Evolutionary conservation across 2,888 invertebrate genomes (phyloP).

Genomic region (Eurytoma adleriae): DNA sequence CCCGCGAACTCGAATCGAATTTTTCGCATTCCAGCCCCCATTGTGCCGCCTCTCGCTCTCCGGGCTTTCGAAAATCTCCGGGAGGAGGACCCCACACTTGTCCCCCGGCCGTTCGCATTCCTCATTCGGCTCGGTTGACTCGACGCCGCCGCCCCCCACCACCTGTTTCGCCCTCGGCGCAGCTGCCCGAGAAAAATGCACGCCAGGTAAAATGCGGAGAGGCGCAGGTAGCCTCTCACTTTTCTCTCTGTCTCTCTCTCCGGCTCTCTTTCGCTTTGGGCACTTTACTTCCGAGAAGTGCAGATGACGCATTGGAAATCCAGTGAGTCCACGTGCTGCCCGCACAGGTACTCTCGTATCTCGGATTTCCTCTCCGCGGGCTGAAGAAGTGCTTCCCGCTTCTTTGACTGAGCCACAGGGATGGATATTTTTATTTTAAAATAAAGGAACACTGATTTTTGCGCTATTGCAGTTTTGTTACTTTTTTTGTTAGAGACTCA

Average conservation of each 20-base stretch:
- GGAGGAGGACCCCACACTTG: not conserved
- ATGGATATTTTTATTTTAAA: no score
- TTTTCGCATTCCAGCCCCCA: not conserved
- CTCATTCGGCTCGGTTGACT: constrained; percentile 15
- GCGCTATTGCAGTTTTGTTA: no score
- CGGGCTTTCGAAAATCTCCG: no score
- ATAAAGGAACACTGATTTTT: no score
- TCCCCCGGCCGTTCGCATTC: not conserved
- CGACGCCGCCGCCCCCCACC: constrained; percentile 3
- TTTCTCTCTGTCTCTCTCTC: not conserved
- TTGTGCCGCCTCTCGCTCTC: no score
- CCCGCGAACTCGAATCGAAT: no score
- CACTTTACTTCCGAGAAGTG: not conserved
- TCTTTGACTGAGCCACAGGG: no score
- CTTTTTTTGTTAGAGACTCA: no score
- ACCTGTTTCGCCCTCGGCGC: not conserved
- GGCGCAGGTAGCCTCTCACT: not conserved
- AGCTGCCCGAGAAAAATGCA: constrained; percentile 1
- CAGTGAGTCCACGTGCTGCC: not conserved
- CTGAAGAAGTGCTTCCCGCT: no score
- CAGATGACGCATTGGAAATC: constrained; percentile 6
- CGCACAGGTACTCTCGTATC: not conserved
- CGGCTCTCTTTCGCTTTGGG: not conserved
- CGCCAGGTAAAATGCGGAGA: not conserved
- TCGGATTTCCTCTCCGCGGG: not conserved